phyloP scores from a whole-genome alignment of 30 jellyfish, hydroid and myxozoan genomes.

The Chironex yamaguchii region DNA sequence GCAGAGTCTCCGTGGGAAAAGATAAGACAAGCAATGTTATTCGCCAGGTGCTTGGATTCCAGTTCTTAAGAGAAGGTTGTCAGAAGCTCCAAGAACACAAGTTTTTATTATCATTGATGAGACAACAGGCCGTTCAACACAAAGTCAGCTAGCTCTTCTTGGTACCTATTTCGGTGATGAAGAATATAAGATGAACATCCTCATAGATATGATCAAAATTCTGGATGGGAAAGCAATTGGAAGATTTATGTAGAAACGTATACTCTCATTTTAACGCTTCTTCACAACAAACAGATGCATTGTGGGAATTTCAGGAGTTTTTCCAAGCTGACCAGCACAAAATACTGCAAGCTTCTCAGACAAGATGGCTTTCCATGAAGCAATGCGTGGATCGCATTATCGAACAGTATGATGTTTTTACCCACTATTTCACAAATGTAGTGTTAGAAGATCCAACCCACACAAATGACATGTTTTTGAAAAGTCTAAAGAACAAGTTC shows the following conservation, averaged over 20 bases:
- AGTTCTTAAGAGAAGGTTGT: constrained; percentile 41
- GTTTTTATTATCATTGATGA: constrained; percentile 59
- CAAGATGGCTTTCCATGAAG: constrained; percentile 51
- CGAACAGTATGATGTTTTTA: constrained; percentile 50
- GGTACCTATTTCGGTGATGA: constrained; percentile 36
- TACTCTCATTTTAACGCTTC: constrained; percentile 26
- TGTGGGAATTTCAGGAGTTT: constrained; percentile 42
- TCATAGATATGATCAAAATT: constrained; percentile 30
- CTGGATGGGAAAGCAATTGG: constrained; percentile 39
- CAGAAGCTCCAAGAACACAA: constrained; percentile 11
- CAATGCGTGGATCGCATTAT: constrained; percentile 14
- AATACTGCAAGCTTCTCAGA: constrained; percentile 24
- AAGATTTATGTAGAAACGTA: constrained; percentile 37
- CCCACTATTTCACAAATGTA: constrained; percentile 11
- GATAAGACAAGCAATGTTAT: constrained; percentile 54
- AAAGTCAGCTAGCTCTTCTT: constrained; percentile 48
- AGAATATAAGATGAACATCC: constrained; percentile 8
- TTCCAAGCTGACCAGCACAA: constrained; percentile 28
- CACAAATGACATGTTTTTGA: constrained; percentile 37
- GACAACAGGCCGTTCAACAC: constrained; percentile 52
- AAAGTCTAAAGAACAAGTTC: constrained; percentile 50
- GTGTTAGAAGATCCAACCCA: constrained; percentile 68
- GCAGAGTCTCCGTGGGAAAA: constrained; percentile 36
- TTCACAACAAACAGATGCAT: constrained; percentile 11
- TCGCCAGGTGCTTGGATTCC: constrained; percentile 35